Base-by-base conservation (phyloP, 2,113 vertebrate species). In the Charadrius vociferus region DNA sequence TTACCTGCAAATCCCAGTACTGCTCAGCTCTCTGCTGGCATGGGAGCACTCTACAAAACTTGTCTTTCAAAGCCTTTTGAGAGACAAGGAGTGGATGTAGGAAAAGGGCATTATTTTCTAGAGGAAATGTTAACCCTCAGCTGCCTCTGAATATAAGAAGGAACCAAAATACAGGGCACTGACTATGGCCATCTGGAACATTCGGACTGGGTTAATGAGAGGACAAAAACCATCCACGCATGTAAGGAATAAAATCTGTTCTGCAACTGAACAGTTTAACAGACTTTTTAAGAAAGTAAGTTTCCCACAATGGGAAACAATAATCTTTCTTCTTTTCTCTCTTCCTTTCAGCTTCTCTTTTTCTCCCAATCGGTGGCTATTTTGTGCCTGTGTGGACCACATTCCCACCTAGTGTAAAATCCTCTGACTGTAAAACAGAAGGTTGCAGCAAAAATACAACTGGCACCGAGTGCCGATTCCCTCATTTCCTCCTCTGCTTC, bases 341-440 rank as follows among this genome's bases (percentile, higher is more conserved):
- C 13, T 67, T 37, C 17, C 55, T 53, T 73, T 82, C 56, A 82
- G 29, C 13, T 21, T 81, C 8, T 84, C 36, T 86, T 78, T 72
- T 78, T 68, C 34, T 61, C 27, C 7, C 61, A n/a, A 34, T 19
- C 0, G 1, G 32, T 41, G 49, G 22, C 19, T 89, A 34, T 59
- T 90, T 34, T 55, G 18, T 45, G 47, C 30, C 4, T 50, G 0
- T 34, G 15, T 55, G 32, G 29, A 63, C n/a, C 53, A 70, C 53
- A 16, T 66, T 85, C 18, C 49, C 10, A 2, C 29, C 90, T 81
- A 67, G 21, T 21, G 24, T 72, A 85, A 94, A 96, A 91, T 66
- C 43, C 56, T 62, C 45, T 73, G 78, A 70, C 49, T 93, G n/a
- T 30, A 80, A 82, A 93, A 71, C 62, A 94, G 93, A 85, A 95